These are phyloP conservation scores for Gymnarchus niloticus DNA, from an alignment of 2,113 vertebrate genomes.

Conservation along the genomic window DNA sequence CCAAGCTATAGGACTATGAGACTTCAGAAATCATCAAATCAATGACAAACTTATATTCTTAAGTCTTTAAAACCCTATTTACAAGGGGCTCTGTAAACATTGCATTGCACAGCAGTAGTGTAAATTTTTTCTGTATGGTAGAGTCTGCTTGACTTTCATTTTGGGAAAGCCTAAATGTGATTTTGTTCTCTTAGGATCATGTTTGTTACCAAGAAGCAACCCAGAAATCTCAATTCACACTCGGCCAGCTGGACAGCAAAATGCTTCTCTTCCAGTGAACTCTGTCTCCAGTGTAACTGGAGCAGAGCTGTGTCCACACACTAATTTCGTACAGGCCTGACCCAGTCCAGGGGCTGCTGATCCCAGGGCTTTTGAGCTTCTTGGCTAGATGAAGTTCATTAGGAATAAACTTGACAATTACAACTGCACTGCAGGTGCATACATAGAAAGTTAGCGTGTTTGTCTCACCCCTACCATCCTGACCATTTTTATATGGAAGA, in stretches of 20 bases:
- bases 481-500: neutral
- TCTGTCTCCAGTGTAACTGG: slow-evolving; percentile 21
- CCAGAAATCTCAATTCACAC: slow-evolving; percentile 21
- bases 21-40: neutral
- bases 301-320: slow-evolving; percentile 23
- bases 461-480: neutral
- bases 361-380: slow-evolving; percentile 18
- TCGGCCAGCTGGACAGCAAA: neutral
- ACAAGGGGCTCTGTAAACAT: neutral
- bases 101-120: neutral
- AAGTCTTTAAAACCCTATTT: neutral
- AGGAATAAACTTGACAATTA: slow-evolving; percentile 32
- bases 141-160: neutral
- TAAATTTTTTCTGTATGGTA: neutral
- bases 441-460: neutral
- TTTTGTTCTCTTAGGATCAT: neutral
- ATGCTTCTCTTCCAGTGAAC: slow-evolving; percentile 23
- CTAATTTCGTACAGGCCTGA: slow-evolving; percentile 31
- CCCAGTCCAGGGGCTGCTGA: slow-evolving; percentile 17
- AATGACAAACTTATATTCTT: neutral
- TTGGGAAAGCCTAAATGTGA: neutral
- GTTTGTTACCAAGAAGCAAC: slow-evolving; percentile 26
- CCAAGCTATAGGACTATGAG: slow-evolving; percentile 29
- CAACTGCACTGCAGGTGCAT: slow-evolving; percentile 27
- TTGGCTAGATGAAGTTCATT: slow-evolving; percentile 36